Conservation (phyloP, 2,888 invertebrate species). For the Scaptomyza polygonia region DNA sequence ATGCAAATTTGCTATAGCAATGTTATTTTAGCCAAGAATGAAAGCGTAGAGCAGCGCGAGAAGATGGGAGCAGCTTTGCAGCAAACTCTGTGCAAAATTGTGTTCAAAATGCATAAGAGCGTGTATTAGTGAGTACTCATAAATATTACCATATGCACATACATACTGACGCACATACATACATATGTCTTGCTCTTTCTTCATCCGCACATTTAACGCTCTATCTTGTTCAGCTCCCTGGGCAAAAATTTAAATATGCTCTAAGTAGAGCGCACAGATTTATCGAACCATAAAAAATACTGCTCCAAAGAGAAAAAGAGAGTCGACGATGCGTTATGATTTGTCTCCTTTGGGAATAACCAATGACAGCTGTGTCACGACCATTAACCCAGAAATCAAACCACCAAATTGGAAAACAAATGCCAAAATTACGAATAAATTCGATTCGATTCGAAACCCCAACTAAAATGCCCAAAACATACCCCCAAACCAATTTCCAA, state of each 20-base stretch:
- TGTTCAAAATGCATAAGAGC: conserved; percentile 66
- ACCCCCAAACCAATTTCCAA: background rate
- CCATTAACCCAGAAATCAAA: background rate
- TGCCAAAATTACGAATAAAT: conserved; percentile 14
- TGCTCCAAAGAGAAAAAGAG: conserved; percentile 17
- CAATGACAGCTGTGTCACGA: conserved; percentile 10
- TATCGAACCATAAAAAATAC: conserved; percentile 55
- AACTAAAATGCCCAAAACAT: background rate
- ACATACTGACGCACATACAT: conserved; percentile 3
- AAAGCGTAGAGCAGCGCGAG: conserved; percentile 18
- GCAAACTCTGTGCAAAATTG: conserved; percentile 52
- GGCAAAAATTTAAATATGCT: conserved; percentile 63
- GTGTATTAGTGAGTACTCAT: conserved; percentile 66
- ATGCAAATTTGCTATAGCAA: conserved; percentile 71
- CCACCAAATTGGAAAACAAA: conserved; percentile 24
- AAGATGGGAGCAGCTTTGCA: conserved; percentile 2
- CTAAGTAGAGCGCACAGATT: conserved; percentile 63
- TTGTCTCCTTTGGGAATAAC: conserved; percentile 8
- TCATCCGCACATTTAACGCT: conserved; percentile 10
- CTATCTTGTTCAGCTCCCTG: conserved; percentile 26
- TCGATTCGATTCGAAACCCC: conserved; percentile 15
- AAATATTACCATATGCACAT: conserved; percentile 65
- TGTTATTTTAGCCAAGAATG: conserved; percentile 66
- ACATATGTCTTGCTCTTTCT: conserved; percentile 12
- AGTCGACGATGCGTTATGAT: conserved; percentile 43